Percentiles rank a stretch among this genome's conserved stretches.
Conservation (phyloP, 2,797 vertebrate genomes). For the Antennarius maculatus region DNA sequence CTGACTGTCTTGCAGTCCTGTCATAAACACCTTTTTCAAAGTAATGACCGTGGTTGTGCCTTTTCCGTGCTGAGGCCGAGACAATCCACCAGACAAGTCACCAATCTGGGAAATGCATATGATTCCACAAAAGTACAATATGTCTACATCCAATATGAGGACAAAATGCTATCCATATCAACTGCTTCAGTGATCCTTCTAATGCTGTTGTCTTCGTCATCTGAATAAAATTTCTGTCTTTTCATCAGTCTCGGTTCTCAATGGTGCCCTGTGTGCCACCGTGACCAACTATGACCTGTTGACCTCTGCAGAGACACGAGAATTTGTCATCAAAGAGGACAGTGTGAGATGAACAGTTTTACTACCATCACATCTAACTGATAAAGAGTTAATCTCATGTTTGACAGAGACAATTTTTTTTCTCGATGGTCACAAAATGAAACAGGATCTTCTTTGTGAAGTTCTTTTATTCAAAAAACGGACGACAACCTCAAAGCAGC, state of each 20-base stretch:
- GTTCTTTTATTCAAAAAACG: slow-evolving; percentile 27
- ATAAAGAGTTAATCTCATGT: slow-evolving; percentile 26
- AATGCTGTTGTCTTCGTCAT: slow-evolving; percentile 9
- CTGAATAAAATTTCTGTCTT: slow-evolving; percentile 38
- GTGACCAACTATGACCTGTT: slow-evolving; percentile 55
- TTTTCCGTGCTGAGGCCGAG: no score
- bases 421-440: slow-evolving; percentile 32
- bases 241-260: slow-evolving; percentile 39
- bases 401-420: slow-evolving; percentile 16
- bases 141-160: no score
- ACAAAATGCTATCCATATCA: neutral
- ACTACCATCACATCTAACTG: slow-evolving; percentile 31
- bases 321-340: slow-evolving; percentile 62
- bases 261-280: slow-evolving; percentile 39
- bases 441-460: slow-evolving; percentile 20
- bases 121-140: no score
- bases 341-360: slow-evolving; percentile 64
- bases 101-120: no score
- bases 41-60: no score
- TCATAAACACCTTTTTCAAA: no score
- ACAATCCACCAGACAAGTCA: no score
- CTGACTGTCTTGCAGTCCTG: no score
- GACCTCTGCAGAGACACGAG: slow-evolving; percentile 51
- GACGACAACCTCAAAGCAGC: slow-evolving; percentile 10
- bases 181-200: slow-evolving; percentile 8